These are phyloP conservation scores for Melanocharis versteri DNA, from an alignment of 2,113 vertebrate species.

Conservation along the genomic window DNA sequence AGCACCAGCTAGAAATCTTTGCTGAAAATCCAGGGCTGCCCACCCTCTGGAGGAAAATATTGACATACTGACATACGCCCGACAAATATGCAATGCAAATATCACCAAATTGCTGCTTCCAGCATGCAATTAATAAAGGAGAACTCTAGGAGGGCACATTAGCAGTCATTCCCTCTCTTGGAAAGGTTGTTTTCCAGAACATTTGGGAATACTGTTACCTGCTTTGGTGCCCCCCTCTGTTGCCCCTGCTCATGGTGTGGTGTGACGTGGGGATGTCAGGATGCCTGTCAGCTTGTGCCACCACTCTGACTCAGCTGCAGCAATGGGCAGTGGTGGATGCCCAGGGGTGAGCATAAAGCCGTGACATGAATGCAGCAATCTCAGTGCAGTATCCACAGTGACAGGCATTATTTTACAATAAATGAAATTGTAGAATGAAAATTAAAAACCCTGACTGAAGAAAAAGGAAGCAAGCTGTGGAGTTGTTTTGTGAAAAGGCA, in stretches of 20 bases:
- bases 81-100: not conserved
- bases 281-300: not conserved
- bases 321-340: not conserved
- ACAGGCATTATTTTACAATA: not conserved
- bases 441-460: constrained; percentile 11
- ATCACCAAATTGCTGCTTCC: not conserved
- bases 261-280: not conserved
- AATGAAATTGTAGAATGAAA: not conserved
- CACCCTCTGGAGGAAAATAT: not conserved
- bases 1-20: not conserved
- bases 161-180: not conserved
- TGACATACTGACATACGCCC: not conserved
- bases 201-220: not conserved
- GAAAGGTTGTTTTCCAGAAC: not conserved
- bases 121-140: not conserved
- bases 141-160: not conserved
- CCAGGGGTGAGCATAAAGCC: not conserved
- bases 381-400: not conserved
- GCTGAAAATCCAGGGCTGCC: not conserved
- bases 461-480: not conserved
- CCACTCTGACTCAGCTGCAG: not conserved
- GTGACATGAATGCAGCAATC: not conserved
- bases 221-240: not conserved
- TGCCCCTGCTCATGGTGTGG: not conserved
- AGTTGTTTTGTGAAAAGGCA: not conserved